These are phyloP conservation scores for Nibea albiflora DNA, from an alignment of 2,113 vertebrate genomes.

Conservation along the genomic window DNA sequence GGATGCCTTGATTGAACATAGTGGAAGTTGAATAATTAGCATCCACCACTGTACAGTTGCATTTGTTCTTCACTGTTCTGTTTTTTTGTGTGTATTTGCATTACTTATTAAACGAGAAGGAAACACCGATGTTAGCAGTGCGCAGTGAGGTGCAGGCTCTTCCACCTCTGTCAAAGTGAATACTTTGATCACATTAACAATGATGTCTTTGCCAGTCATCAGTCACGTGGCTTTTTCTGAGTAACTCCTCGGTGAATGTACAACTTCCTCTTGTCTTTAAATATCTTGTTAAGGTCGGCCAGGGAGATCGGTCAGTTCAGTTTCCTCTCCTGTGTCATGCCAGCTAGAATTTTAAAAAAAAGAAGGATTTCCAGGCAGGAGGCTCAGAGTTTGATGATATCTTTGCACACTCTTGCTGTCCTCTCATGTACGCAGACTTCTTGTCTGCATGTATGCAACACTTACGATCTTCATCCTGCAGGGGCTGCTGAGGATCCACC, in stretches of 20 bases:
- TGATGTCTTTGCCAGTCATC: background rate
- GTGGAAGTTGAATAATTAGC: background rate
- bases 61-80: background rate
- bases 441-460: slow-evolving; percentile 22
- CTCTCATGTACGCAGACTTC: background rate
- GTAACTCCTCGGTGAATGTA: background rate
- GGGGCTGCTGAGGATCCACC: slow-evolving; percentile 90
- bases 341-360: background rate
- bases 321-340: background rate
- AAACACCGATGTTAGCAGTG: background rate
- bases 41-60: background rate
- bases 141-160: background rate
- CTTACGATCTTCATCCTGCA: slow-evolving; percentile 65
- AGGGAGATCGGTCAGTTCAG: too few species aligned
- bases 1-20: background rate
- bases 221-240: background rate
- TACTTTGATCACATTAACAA: background rate
- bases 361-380: background rate
- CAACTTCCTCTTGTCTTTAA: slow-evolving; percentile 23
- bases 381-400: background rate
- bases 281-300: background rate
- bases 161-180: background rate
- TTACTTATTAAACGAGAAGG: background rate
- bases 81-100: background rate
- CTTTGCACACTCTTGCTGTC: too few species aligned